phyloP scores from a whole-genome alignment of 2,888 invertebrate species.

The Loripinus fragilis region DNA sequence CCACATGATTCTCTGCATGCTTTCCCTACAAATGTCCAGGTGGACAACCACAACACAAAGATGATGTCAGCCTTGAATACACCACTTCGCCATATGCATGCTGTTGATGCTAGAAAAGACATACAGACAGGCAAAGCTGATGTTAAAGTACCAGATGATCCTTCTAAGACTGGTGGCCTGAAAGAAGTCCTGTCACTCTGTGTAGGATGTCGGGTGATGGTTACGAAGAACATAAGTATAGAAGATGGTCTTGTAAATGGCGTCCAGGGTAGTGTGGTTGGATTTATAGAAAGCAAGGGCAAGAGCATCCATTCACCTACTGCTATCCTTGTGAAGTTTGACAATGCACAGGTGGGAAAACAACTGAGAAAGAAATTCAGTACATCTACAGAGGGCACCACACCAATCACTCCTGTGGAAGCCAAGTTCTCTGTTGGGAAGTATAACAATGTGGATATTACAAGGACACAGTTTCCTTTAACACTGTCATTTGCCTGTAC shows the following conservation, averaged over 20 bases:
- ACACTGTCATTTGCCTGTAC: neutral
- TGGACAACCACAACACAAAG: neutral
- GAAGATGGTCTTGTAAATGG: slow-evolving; percentile 47
- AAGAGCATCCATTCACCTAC: neutral
- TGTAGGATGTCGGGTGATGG: slow-evolving; percentile 33
- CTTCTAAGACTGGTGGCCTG: neutral
- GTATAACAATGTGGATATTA: neutral
- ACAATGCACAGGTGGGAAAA: neutral
- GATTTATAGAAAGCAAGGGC: neutral
- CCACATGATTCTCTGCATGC: neutral
- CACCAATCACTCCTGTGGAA: neutral
- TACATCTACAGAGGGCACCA: neutral
- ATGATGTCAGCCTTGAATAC: neutral
- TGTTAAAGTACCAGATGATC: neutral
- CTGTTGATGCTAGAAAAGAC: neutral
- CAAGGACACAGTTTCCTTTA: neutral
- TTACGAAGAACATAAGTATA: slow-evolving; percentile 43
- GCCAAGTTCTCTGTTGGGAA: neutral
- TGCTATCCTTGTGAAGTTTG: neutral
- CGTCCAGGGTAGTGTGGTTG: slow-evolving; percentile 27
- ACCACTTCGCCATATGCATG: neutral
- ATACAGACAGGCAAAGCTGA: neutral
- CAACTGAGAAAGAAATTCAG: neutral
- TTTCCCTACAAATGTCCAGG: neutral
- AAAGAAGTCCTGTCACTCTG: slow-evolving; percentile 15